These are phyloP conservation scores for Hemiprocne comata DNA, from an alignment of 2,113 vertebrate species.

Conservation along the genomic window DNA sequence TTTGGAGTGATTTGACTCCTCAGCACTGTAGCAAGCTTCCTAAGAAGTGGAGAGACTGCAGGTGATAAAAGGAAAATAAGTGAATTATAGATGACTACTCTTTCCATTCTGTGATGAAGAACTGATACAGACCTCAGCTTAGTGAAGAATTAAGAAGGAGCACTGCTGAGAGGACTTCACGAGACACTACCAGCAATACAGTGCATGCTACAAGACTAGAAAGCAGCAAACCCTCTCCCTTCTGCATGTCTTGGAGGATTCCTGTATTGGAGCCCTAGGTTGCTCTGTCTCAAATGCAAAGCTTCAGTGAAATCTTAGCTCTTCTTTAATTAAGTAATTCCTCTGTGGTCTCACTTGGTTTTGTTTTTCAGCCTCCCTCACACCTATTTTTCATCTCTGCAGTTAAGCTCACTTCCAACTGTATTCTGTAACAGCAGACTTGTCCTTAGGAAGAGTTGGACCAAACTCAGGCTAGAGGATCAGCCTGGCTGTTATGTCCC, in stretches of 20 bases:
- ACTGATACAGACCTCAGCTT: not conserved
- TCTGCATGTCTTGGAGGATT: not conserved
- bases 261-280: not conserved
- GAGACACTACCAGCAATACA: not conserved
- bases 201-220: not conserved
- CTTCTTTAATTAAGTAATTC: not conserved
- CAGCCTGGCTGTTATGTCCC: not conserved
- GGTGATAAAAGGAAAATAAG: not conserved
- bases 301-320: not conserved
- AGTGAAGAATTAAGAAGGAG: not conserved
- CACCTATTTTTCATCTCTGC: not conserved
- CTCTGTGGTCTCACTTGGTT: not conserved
- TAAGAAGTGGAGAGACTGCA: not conserved
- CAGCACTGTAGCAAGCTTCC: not conserved
- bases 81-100: not conserved
- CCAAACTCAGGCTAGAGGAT: not conserved
- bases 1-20: not conserved
- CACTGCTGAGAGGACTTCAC: not conserved
- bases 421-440: not conserved
- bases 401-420: fast-evolving
- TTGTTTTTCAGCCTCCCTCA: not conserved
- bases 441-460: not conserved
- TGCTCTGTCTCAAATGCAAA: not conserved
- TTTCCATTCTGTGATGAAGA: not conserved
- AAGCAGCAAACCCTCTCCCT: not conserved